These are phyloP conservation scores for Enteromius mattozi DNA, from an alignment of 2,797 vertebrate species.

Conservation along the genomic window DNA sequence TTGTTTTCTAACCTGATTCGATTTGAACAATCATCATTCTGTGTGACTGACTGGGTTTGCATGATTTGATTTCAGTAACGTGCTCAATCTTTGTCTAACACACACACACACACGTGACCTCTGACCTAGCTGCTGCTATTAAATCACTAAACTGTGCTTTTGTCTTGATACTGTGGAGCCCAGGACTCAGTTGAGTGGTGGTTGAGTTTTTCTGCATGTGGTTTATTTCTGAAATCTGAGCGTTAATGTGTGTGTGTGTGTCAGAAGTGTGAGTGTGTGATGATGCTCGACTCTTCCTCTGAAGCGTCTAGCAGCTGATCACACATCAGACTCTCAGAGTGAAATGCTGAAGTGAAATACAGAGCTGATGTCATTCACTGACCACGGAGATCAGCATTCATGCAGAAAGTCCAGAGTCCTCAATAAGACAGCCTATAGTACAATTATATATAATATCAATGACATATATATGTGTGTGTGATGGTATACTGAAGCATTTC, in stretches of 20 bases:
- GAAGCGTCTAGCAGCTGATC: too few relatives aligned
- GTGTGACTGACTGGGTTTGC: neutral
- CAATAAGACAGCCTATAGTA: too few relatives aligned
- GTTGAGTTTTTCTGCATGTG: neutral
- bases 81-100: neutral
- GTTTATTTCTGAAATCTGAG: neutral
- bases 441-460: too few relatives aligned
- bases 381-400: neutral
- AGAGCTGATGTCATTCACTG: neutral
- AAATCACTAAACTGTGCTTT: neutral
- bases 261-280: too few relatives aligned
- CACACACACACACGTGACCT: neutral
- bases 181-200: neutral
- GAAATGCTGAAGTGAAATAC: too few relatives aligned
- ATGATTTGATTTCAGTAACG: neutral
- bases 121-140: neutral
- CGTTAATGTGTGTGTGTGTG: neutral
- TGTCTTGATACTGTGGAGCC: neutral
- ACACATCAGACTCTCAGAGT: neutral
- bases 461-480: too few relatives aligned
- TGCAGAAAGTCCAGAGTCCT: too few relatives aligned
- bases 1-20: neutral
- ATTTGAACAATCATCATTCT: neutral
- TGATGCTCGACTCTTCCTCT: neutral
- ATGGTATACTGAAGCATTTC: too few relatives aligned